A percentile compares a stretch with the other conserved stretches of the same genome.
Evolutionary conservation across 2,797 vertebrate genomes (phyloP).

Genomic region (Sebastes cheni): DNA sequence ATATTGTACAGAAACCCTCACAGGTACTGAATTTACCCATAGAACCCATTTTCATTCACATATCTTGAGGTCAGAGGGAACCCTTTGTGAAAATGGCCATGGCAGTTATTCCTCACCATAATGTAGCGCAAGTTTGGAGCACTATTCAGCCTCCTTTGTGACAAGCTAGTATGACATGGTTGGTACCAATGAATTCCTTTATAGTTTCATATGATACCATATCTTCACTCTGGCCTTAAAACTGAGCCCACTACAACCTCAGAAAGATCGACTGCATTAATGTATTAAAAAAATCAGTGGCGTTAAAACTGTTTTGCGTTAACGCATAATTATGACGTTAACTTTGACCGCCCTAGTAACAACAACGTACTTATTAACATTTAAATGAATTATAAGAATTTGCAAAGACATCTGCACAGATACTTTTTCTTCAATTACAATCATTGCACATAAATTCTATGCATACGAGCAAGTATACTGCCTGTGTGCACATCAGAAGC

Average conservation of each 20-base stretch:
- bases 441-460: neutral
- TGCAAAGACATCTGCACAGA: neutral
- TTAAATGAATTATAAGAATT: constrained; percentile 25
- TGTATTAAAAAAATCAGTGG: too few species aligned
- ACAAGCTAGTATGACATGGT: too few species aligned
- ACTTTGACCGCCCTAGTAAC: neutral
- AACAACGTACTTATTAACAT: neutral
- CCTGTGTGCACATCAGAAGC: neutral
- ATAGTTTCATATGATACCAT: too few species aligned
- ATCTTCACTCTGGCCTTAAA: too few species aligned
- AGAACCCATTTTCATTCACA: too few species aligned
- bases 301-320: too few species aligned
- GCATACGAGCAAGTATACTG: neutral
- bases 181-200: accelerated
- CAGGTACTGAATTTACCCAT: too few species aligned
- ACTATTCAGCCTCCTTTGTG: too few species aligned
- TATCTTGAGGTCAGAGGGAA: too few species aligned
- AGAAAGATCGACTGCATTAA: accelerated
- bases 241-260: too few species aligned
- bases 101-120: accelerated
- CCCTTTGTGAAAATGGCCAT: too few species aligned
- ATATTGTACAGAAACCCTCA: accelerated
- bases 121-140: accelerated
- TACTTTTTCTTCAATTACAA: neutral
- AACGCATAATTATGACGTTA: too few species aligned